These are phyloP conservation scores for Myzus persicae DNA, from an alignment of 1,140 invertebrate species.

Conservation along the genomic window DNA sequence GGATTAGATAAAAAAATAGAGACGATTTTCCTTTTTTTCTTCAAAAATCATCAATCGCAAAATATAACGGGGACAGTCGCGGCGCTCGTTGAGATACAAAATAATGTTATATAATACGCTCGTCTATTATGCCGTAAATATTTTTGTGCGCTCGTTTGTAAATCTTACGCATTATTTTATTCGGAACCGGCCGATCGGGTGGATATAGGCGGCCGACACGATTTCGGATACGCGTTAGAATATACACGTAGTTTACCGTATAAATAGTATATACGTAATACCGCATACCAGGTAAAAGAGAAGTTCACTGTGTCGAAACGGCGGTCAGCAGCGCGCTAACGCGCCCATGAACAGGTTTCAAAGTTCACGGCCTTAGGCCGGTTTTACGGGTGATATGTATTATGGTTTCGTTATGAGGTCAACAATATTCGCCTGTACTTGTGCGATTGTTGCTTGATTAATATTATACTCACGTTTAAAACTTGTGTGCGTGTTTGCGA, in stretches of 20 bases:
- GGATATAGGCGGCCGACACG: neutral
- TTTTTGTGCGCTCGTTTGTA: neutral
- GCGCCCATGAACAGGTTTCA: constrained; percentile 48
- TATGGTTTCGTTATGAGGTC: constrained; percentile 6
- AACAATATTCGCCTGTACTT: neutral
- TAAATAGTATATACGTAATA: neutral
- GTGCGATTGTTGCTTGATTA: neutral
- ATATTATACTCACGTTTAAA: neutral
- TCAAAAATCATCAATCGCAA: neutral
- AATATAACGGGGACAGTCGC: no score
- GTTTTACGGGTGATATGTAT: neutral
- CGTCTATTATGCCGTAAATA: neutral
- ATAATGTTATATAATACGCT: neutral
- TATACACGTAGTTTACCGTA: no score
- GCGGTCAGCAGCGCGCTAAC: neutral
- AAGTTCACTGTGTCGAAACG: constrained; percentile 44
- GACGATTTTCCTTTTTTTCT: neutral
- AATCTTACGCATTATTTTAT: neutral
- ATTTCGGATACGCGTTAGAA: neutral
- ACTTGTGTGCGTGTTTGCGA: neutral
- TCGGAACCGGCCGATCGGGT: neutral
- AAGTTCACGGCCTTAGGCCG: constrained; percentile 46
- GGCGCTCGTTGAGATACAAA: neutral
- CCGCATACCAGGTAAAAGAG: neutral
- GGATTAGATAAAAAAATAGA: neutral